Evolutionary conservation across 2,113 vertebrate species (phyloP).

Genomic region (Pogonocichla stellata): DNA sequence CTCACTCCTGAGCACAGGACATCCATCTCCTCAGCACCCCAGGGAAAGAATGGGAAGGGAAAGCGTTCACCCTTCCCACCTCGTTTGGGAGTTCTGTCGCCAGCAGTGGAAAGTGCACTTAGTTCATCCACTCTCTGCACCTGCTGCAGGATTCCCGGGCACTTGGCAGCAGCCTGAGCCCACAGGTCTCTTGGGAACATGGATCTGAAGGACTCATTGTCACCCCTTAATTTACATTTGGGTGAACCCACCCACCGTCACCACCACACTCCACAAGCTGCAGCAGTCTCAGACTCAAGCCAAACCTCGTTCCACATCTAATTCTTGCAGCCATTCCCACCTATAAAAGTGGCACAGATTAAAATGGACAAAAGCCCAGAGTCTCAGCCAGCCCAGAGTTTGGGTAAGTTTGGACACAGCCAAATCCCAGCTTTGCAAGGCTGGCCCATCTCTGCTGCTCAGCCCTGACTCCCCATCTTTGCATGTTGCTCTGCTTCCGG

Average conservation of each 20-base stretch:
- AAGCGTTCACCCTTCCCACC: background rate
- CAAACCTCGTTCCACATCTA: background rate
- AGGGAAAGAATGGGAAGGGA: background rate
- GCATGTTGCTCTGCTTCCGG: background rate
- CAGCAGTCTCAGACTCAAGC: background rate
- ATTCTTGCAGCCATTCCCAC: background rate
- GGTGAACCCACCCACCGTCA: background rate
- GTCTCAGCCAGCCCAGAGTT: background rate
- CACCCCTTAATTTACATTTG: background rate
- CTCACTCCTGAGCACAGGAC: background rate
- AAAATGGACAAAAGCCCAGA: background rate
- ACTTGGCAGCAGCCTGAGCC: background rate
- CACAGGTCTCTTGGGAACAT: background rate
- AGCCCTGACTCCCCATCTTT: background rate
- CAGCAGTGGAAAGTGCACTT: slow-evolving; percentile 38
- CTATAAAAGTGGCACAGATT: background rate
- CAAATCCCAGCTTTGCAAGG: background rate
- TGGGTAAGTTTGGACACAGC: background rate
- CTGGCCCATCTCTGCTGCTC: background rate
- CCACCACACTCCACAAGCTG: background rate
- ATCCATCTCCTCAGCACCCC: background rate
- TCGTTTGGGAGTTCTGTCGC: accelerated
- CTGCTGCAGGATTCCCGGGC: background rate
- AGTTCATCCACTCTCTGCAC: background rate
- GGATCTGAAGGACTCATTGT: background rate